Evolutionary conservation across 2,888 invertebrate species (phyloP), one percentile per base, ranked within the genome.

Genomic region (Erebia palarica): DNA sequence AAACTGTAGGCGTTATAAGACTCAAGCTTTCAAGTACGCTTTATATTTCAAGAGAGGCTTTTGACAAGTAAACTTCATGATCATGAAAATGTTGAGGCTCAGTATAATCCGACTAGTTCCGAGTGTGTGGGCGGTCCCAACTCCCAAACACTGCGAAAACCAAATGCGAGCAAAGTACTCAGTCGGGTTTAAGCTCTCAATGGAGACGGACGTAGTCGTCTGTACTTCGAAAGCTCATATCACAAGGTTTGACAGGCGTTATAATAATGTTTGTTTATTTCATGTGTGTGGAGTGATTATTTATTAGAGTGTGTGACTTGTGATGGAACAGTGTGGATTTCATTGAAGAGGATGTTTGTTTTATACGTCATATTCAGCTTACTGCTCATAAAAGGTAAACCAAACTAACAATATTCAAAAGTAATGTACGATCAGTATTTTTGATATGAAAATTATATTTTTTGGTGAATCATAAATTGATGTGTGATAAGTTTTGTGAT

Each of bases 261-360:
- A 47, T 68, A n/a, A 79, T 77, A 18, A 79, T 77, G 66, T 65
- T 57, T 58, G 57, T 66, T 66, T 66, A 21, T 66, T 78, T 79
- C 78, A 79, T 78, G 73, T 49, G 71, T 71, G 71, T 70, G 79
- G 77, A 74, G 78, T 79, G 78, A 76, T 80, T 47, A 57, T 64
- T 49, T 61, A 71, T 77, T 73, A 81, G 81, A 76, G 76, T 77
- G 78, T 84, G 90, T 91, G 89, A 84, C 84, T 86, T 86, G 90
- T 89, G 88, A 88, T 85, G 84, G 82, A 84, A 88, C 84, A 83
- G 82, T 84, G 84, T 78, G 79, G 82, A 82, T 79, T 83, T 82
- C 82, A 79, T 82, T 82, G 78, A 83, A 85, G 83, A 91, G 91
- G 91, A 92, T 92, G 92, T 88, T 89, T 86, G 80, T 91, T 84